phyloP scores from a whole-genome alignment of 2,797 vertebrate species.

The Trematomus bernacchii region DNA sequence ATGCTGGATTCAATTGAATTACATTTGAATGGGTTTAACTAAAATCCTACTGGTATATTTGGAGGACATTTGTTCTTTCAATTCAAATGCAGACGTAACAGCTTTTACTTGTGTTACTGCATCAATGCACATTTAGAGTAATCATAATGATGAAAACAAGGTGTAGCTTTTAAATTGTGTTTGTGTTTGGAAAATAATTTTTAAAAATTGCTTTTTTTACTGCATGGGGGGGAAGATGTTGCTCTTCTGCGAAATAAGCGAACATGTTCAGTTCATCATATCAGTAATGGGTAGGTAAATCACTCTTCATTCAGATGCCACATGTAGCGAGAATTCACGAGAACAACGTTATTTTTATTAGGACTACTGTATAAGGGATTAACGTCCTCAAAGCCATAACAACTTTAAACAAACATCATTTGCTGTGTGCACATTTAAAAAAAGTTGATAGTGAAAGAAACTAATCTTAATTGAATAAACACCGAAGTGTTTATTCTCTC shows the following conservation, averaged over 20 bases:
- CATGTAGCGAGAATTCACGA: neutral
- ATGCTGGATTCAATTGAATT: constrained; percentile 5
- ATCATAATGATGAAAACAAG: too few species aligned
- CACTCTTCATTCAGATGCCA: neutral
- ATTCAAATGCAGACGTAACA: too few species aligned
- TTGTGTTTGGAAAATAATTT: too few species aligned
- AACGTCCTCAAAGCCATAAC: neutral
- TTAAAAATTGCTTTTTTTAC: too few species aligned
- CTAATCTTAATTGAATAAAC: neutral
- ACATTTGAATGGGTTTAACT: neutral
- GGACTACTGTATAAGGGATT: too few species aligned
- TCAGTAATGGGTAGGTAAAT: neutral
- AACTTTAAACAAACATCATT: neutral
- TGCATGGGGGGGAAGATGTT: neutral
- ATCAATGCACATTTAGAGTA: too few species aligned
- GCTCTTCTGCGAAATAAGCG: neutral
- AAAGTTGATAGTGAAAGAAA: neutral
- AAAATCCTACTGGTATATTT: neutral
- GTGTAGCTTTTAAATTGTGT: too few species aligned
- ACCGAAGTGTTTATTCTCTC: neutral
- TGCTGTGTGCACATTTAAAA: neutral
- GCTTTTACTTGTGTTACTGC: too few species aligned
- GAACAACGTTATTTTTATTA: neutral
- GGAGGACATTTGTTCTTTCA: constrained; percentile 1
- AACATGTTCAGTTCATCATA: neutral